These are phyloP conservation scores for Agriopis leucophaearia DNA, from an alignment of 2,888 invertebrate genomes.

Conservation along the genomic window DNA sequence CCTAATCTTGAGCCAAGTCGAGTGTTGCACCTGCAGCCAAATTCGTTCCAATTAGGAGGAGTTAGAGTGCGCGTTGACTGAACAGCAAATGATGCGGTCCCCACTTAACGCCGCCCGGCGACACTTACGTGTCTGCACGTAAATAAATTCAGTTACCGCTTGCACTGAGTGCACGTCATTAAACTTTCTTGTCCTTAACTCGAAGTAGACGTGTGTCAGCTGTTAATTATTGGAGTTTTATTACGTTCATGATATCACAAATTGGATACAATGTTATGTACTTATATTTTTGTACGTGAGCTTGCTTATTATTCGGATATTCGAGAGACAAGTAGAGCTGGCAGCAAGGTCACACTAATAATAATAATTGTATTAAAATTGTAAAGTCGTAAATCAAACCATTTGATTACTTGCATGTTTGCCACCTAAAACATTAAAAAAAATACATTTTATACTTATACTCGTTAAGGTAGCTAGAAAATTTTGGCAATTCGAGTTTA, in stretches of 20 bases:
- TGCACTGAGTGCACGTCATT: slow-evolving; percentile 79
- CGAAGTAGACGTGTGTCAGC: slow-evolving; percentile 66
- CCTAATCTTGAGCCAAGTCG: slow-evolving; percentile 84
- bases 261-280: slow-evolving; percentile 25
- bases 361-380: background rate
- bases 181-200: slow-evolving; percentile 80
- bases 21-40: slow-evolving; percentile 86
- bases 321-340: background rate
- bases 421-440: no score
- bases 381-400: background rate
- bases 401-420: no score
- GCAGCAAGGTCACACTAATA: background rate
- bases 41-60: slow-evolving; percentile 85
- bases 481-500: no score
- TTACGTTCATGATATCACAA: slow-evolving; percentile 48
- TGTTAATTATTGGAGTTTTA: slow-evolving; percentile 73
- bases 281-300: slow-evolving; percentile 17
- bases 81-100: slow-evolving; percentile 85
- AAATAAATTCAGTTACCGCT: slow-evolving; percentile 81
- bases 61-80: slow-evolving; percentile 83
- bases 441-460: no score
- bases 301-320: background rate
- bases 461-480: no score
- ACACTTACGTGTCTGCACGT: slow-evolving; percentile 80
- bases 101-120: slow-evolving; percentile 77